phyloP scores from a whole-genome alignment of 2,113 vertebrate species.

The Hipposideros armiger region DNA sequence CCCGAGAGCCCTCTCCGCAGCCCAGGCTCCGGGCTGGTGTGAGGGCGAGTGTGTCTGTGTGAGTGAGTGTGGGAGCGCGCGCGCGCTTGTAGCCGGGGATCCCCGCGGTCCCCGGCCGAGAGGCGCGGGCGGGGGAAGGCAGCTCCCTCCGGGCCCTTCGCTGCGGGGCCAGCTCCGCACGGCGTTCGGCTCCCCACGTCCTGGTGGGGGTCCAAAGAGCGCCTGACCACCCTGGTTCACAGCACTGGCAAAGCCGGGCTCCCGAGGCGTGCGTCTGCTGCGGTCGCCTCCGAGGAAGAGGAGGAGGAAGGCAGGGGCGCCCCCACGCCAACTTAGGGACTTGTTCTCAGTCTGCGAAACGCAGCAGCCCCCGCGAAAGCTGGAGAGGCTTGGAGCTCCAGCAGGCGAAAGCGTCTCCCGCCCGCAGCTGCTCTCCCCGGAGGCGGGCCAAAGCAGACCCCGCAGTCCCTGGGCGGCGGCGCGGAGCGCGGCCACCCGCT shows the following conservation, averaged over 20 bases:
- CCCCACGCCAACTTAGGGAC: conserved; percentile 78
- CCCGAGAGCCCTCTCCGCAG: conserved; percentile 62
- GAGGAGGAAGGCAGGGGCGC: conserved; percentile 41
- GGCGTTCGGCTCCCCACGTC: conserved; percentile 42
- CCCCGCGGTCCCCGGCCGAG: conserved; percentile 76
- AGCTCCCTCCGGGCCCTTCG: conserved; percentile 64
- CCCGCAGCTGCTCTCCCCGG: conserved; percentile 31
- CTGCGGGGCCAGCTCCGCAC: conserved; percentile 27
- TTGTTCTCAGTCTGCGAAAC: conserved; percentile 70
- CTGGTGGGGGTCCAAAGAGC: conserved; percentile 47
- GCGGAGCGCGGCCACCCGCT: conserved; percentile 43
- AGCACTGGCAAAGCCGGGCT: conserved; percentile 38
- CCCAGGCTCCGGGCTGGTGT: conserved; percentile 52
- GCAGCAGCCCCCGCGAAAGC: conserved; percentile 73
- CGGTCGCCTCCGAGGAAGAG: conserved; percentile 35
- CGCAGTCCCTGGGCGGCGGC: conserved; percentile 68
- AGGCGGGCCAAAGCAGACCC: conserved; percentile 73
- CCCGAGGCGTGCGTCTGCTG: conserved; percentile 62
- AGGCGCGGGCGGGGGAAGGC: conserved; percentile 24
- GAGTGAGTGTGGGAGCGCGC: conserved; percentile 61
- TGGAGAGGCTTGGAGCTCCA: conserved; percentile 42
- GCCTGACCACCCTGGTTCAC: conserved; percentile 46
- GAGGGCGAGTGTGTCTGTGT: conserved; percentile 53
- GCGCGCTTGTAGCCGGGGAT: conserved; percentile 78
- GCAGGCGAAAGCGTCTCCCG: conserved; percentile 15